Percentiles rank a stretch among this genome's conserved stretches.
phyloP scores from a whole-genome alignment of 2,113 vertebrate species.

The Naja naja region DNA sequence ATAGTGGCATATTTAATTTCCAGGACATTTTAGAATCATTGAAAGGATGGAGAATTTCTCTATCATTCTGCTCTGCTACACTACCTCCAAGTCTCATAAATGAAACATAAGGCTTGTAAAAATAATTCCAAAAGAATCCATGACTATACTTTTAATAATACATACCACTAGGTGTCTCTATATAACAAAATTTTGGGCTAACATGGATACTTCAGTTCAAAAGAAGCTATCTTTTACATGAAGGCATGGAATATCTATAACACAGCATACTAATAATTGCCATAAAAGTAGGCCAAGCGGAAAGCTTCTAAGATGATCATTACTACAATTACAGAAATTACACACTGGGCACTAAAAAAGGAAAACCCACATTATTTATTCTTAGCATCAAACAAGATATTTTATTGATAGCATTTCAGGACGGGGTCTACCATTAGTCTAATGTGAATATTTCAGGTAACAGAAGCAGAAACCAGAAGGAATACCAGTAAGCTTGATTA shows the following conservation, averaged over 20 bases:
- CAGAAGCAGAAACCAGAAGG: neutral
- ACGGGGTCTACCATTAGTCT: neutral
- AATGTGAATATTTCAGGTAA: neutral
- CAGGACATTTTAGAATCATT: neutral
- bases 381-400: neutral
- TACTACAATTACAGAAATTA: constrained; percentile 26
- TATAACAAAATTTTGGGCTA: constrained; percentile 41
- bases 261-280: fast-evolving
- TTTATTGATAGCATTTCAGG: neutral
- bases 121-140: fast-evolving
- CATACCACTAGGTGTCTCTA: constrained; percentile 63
- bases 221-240: fast-evolving
- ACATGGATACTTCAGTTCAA: neutral
- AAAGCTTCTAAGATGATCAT: constrained; percentile 17
- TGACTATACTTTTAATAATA: neutral
- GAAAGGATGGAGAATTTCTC: neutral
- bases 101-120: fast-evolving
- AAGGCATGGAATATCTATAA: neutral
- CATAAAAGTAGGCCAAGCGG: constrained; percentile 1
- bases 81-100: neutral
- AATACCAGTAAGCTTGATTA: neutral
- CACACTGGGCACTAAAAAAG: neutral
- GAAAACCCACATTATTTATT: neutral
- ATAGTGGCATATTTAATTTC: neutral
- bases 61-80: fast-evolving